These are phyloP conservation scores for Mungos mungo DNA, from an alignment of 2,113 vertebrate genomes.

Conservation along the genomic window DNA sequence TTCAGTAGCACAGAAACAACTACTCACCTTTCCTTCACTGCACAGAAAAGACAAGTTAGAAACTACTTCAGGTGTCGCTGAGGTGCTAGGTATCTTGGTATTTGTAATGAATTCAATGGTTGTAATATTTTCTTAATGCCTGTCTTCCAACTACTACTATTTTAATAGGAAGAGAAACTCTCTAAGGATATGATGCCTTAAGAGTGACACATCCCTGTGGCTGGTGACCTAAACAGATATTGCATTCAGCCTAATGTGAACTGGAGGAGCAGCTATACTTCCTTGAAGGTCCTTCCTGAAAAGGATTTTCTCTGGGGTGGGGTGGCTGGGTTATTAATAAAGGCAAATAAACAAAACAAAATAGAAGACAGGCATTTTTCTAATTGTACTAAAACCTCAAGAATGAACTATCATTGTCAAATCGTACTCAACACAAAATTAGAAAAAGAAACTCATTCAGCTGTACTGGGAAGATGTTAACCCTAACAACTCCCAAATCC, in stretches of 20 bases:
- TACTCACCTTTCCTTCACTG: not conserved
- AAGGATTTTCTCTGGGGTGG: conserved; percentile 3
- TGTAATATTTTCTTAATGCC: conserved; percentile 34
- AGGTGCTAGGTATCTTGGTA: not conserved
- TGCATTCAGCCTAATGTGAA: not conserved
- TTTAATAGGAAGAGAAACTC: conserved; percentile 55
- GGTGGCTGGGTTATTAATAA: conserved; percentile 42
- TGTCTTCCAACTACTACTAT: not conserved
- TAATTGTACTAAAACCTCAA: not conserved
- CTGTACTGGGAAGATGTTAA: not conserved
- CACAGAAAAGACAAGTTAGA: conserved; percentile 29
- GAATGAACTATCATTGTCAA: conserved; percentile 18
- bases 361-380: not conserved
- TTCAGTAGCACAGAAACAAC: conserved; percentile 8
- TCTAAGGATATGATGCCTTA: not conserved
- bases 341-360: conserved; percentile 53
- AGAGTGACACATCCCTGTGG: conserved; percentile 14
- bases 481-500: not conserved
- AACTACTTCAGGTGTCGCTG: not conserved
- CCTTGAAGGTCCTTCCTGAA: conserved; percentile 3
- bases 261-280: not conserved
- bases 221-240: not conserved
- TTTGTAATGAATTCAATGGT: not conserved
- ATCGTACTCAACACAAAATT: conserved; percentile 19
- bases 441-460: conserved; percentile 41